Conservation (phyloP, 2,888 invertebrate genomes). For the Mylabris sibirica region DNA sequence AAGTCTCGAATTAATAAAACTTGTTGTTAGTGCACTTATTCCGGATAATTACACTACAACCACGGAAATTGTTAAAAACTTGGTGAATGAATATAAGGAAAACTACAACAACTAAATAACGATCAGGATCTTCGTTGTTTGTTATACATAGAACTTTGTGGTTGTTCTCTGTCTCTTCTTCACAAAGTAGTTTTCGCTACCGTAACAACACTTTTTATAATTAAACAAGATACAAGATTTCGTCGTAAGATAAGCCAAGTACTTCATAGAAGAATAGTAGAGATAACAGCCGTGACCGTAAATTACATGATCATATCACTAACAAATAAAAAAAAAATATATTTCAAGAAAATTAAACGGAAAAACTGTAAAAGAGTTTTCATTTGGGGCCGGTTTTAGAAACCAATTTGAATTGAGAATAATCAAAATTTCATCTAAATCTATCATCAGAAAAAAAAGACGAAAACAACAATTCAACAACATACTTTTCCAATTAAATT, state of each 20-base stretch:
- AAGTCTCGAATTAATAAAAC: too few relatives aligned
- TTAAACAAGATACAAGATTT: slow-evolving; percentile 36
- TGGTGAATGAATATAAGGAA: background rate
- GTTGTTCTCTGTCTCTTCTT: background rate
- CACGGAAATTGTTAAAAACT: background rate
- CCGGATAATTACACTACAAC: background rate
- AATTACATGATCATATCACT: slow-evolving; percentile 29
- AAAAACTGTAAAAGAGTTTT: slow-evolving; percentile 22
- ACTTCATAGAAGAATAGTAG: slow-evolving; percentile 31
- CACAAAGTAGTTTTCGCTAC: slow-evolving; percentile 20
- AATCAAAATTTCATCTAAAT: background rate
- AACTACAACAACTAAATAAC: background rate
- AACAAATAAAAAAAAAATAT: slow-evolving; percentile 16
- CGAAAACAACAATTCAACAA: background rate
- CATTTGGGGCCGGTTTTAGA: too few relatives aligned
- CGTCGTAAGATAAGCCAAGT: slow-evolving; percentile 32
- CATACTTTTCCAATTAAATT: slow-evolving; percentile 29
- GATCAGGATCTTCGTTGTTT: background rate
- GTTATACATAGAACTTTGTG: background rate
- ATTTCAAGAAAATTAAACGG: background rate
- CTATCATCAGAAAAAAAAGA: background rate
- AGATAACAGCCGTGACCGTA: slow-evolving; percentile 31
- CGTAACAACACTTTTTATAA: slow-evolving; percentile 36
- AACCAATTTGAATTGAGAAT: too few relatives aligned
- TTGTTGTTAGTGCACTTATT: background rate